Percentiles rank a stretch among this genome's conserved stretches.
These are phyloP conservation scores for Xestia sexstrigata DNA, from an alignment of 2,888 invertebrate genomes.

Conservation along the genomic window DNA sequence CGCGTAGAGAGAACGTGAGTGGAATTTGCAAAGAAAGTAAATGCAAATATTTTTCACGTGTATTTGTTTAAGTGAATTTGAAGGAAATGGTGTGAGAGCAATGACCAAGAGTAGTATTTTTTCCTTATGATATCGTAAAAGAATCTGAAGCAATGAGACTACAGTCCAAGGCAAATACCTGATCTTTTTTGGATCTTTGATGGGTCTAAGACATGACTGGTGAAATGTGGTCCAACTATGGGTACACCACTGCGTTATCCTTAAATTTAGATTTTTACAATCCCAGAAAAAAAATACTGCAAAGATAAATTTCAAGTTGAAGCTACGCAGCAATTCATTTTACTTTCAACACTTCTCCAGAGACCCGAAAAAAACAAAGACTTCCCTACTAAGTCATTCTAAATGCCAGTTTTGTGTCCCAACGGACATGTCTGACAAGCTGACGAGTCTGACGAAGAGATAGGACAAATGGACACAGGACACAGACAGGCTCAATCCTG, in stretches of 20 bases:
- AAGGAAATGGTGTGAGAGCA: neutral
- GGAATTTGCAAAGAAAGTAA: conserved; percentile 19
- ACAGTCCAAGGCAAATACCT: too few relatives aligned
- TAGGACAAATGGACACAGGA: conserved; percentile 50
- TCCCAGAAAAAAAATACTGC: neutral
- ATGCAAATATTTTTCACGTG: conserved; percentile 28
- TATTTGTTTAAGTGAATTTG: neutral
- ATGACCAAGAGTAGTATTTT: neutral
- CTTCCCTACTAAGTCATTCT: conserved; percentile 27
- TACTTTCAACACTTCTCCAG: conserved; percentile 14
- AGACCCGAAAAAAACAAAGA: conserved; percentile 17
- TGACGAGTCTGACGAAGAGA: conserved; percentile 44
- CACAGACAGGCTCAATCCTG: conserved; percentile 45
- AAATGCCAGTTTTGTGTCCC: conserved; percentile 45
- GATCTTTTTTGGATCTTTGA: neutral
- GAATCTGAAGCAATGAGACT: too few relatives aligned
- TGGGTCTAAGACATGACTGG: neutral
- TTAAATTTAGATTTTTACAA: neutral
- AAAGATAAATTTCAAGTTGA: neutral
- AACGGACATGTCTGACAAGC: conserved; percentile 39
- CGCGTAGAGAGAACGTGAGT: conserved; percentile 4
- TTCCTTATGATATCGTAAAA: neutral
- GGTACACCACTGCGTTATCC: too few relatives aligned
- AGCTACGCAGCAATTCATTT: conserved; percentile 10
- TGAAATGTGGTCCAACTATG: neutral